Evolutionary conservation across 2,888 invertebrate species (phyloP).

Genomic region (Halictus quadricinctus): DNA sequence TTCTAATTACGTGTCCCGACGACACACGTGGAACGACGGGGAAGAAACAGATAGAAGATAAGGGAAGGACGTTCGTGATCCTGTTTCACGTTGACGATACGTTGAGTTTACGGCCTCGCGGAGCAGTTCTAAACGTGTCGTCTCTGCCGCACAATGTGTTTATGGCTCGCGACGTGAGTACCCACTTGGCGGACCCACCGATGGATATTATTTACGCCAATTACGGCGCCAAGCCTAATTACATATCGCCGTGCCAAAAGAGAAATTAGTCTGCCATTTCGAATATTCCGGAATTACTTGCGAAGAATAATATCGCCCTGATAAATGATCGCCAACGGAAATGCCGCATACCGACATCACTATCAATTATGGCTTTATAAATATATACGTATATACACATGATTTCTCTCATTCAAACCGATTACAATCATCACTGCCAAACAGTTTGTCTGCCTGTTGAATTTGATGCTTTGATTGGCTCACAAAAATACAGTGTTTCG

Average conservation of each 20-base stretch:
- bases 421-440: neutral
- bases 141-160: slow-evolving; percentile 56
- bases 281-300: slow-evolving; percentile 33
- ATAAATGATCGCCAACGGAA: slow-evolving; percentile 28
- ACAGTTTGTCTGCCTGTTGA: neutral
- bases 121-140: slow-evolving; percentile 57
- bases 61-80: slow-evolving; percentile 30
- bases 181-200: slow-evolving; percentile 27
- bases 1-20: slow-evolving; percentile 30
- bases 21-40: slow-evolving; percentile 12
- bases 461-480: too few relatives aligned
- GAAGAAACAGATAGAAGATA: slow-evolving; percentile 22
- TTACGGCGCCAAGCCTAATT: slow-evolving; percentile 56
- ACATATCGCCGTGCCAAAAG: slow-evolving; percentile 49
- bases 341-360: neutral
- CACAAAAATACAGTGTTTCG: too few relatives aligned
- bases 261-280: slow-evolving; percentile 44
- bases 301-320: slow-evolving; percentile 14
- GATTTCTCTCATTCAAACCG: neutral
- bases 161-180: slow-evolving; percentile 41
- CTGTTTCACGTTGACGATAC: slow-evolving; percentile 32
- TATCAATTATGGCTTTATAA: neutral
- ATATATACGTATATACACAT: neutral
- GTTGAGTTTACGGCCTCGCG: slow-evolving; percentile 39
- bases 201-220: slow-evolving; percentile 61